Evolutionary conservation across 2,113 vertebrate species (phyloP).

Genomic region (Gallinago paraguaiae): DNA sequence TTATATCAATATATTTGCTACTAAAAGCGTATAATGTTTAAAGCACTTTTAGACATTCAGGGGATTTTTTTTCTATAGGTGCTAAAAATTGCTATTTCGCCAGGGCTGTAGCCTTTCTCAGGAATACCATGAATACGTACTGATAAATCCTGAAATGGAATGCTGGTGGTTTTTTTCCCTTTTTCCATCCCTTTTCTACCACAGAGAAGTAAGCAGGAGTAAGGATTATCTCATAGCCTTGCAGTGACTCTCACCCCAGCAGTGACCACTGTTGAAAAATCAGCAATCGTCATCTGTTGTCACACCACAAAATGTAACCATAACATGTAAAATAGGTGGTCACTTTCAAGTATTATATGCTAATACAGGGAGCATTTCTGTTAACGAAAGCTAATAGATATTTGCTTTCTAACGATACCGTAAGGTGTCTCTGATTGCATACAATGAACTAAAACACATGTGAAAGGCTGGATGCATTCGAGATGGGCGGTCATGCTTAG

Average conservation of each 20-base stretch:
- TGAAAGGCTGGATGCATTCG: background rate
- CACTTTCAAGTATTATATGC: background rate
- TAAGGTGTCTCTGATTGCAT: background rate
- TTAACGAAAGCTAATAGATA: conserved; percentile 8
- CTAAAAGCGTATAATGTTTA: background rate
- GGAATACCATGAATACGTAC: background rate
- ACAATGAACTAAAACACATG: background rate
- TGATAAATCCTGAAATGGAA: background rate
- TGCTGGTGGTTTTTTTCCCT: background rate
- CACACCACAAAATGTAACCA: background rate
- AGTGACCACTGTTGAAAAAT: background rate
- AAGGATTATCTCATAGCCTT: background rate
- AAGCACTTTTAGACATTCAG: background rate
- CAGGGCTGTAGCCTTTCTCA: background rate
- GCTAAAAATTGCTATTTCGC: background rate
- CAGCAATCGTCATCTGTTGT: background rate
- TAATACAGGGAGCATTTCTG: background rate
- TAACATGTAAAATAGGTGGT: background rate
- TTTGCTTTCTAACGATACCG: conserved; percentile 1
- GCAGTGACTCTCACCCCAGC: background rate
- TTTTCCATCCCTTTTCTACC: background rate
- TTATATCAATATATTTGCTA: background rate
- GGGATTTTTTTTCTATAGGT: background rate
- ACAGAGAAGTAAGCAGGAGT: background rate
- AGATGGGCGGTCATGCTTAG: background rate